These are phyloP conservation scores for Hemibagrus guttatus DNA, from an alignment of 2,797 vertebrate species.

Conservation along the genomic window DNA sequence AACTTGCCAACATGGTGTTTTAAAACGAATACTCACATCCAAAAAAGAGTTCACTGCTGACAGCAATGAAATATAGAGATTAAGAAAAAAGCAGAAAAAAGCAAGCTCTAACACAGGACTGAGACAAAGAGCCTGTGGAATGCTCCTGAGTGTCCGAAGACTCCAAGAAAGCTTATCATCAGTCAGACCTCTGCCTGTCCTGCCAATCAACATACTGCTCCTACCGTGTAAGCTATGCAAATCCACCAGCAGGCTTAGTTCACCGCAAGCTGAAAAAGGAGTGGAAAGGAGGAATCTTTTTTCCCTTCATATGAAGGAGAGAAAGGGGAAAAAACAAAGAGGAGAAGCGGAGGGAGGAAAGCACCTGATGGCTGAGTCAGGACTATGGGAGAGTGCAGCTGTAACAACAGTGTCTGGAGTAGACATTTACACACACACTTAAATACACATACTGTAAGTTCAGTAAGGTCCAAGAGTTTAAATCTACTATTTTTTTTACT, in stretches of 20 bases:
- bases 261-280: slow-evolving; percentile 24
- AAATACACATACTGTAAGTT: slow-evolving; percentile 8
- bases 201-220: slow-evolving; percentile 32
- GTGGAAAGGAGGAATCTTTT: slow-evolving; percentile 21
- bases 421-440: slow-evolving; percentile 15
- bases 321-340: slow-evolving; percentile 11
- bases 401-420: slow-evolving; percentile 44
- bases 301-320: background rate
- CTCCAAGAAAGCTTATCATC: background rate
- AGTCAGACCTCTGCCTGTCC: slow-evolving; percentile 5
- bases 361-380: slow-evolving; percentile 52
- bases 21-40: background rate
- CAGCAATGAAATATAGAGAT: background rate
- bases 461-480: background rate
- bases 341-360: slow-evolving; percentile 30
- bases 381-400: slow-evolving; percentile 47
- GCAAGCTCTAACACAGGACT: background rate
- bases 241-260: background rate
- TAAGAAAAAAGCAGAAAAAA: background rate
- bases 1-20: background rate
- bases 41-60: background rate
- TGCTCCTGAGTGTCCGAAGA: slow-evolving; percentile 7
- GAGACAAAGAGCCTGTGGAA: slow-evolving; percentile 24
- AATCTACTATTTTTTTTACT: background rate
- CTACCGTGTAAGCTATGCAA: slow-evolving; percentile 4